Percentiles rank a stretch among this genome's conserved stretches.
Evolutionary conservation across 2,888 invertebrate species (phyloP).

Genomic region (Pediacus dermestoides): DNA sequence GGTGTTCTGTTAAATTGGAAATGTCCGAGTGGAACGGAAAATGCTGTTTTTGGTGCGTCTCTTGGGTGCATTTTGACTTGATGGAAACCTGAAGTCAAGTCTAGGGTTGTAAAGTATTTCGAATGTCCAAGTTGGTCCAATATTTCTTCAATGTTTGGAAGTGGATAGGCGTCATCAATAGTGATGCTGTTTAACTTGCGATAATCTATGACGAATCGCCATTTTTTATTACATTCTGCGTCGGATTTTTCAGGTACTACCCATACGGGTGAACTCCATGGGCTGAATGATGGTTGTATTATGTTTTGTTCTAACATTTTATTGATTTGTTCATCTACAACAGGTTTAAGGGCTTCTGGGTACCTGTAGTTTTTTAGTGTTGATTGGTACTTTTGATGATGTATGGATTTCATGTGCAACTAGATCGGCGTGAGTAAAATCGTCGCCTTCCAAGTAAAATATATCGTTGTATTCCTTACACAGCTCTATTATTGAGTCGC

Average conservation of each 20-base stretch:
- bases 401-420: background rate
- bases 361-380: background rate
- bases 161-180: background rate
- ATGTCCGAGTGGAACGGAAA: slow-evolving; percentile 25
- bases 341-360: background rate
- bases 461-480: background rate
- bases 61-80: slow-evolving; percentile 19
- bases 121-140: no score
- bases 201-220: no score
- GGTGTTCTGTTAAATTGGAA: no score
- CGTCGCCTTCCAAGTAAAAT: background rate
- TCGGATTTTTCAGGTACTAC: slow-evolving; percentile 3
- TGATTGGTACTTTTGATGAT: background rate
- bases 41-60: slow-evolving; percentile 24
- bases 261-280: background rate
- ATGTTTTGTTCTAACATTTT: background rate
- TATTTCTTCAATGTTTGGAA: no score
- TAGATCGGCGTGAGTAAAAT: background rate
- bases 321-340: slow-evolving; percentile 3
- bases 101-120: no score
- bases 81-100: slow-evolving; percentile 27
- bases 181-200: slow-evolving; percentile 4
- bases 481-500: background rate
- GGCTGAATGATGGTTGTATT: background rate
- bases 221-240: background rate